phyloP scores from a whole-genome alignment of 2,888 invertebrate species.

The Uloborus plumipes region DNA sequence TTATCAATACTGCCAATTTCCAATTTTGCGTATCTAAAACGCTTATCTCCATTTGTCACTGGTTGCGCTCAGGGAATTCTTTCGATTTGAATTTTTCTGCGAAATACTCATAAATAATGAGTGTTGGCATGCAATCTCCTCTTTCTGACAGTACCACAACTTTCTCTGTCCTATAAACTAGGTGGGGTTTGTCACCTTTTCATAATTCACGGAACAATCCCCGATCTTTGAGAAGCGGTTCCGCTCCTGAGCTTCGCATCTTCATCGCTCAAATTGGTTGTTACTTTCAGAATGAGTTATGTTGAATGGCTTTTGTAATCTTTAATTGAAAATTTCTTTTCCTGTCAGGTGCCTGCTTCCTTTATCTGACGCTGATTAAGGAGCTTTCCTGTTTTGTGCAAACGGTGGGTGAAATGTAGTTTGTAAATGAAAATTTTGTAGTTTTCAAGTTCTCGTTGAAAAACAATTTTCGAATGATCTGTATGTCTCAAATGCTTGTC shows the following conservation, averaged over 20 bases:
- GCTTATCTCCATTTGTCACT: slow-evolving; percentile 27
- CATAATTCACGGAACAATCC: slow-evolving; percentile 42
- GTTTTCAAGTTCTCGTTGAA: too few species aligned
- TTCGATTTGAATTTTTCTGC: slow-evolving; percentile 54
- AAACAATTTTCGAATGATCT: too few species aligned
- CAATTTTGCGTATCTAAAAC: slow-evolving; percentile 28
- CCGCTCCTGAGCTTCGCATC: neutral
- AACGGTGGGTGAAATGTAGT: too few species aligned
- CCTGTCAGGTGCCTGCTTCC: neutral
- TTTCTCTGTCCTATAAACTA: slow-evolving; percentile 42
- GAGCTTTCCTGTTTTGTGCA: too few species aligned
- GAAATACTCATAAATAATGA: slow-evolving; percentile 52
- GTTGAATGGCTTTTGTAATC: slow-evolving; percentile 40
- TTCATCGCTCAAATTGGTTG: slow-evolving; percentile 14
- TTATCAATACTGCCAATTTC: slow-evolving; percentile 38
- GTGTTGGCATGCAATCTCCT: slow-evolving; percentile 48
- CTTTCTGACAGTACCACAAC: slow-evolving; percentile 24
- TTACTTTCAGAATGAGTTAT: slow-evolving; percentile 11
- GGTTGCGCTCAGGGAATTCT: slow-evolving; percentile 36
- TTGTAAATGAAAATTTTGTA: too few species aligned
- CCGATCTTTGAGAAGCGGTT: neutral
- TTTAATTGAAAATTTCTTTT: slow-evolving; percentile 35
- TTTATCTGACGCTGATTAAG: too few species aligned
- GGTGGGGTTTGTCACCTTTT: slow-evolving; percentile 34
- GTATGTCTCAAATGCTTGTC: too few species aligned